A percentile compares a stretch with the other conserved stretches of the same genome.
Evolutionary conservation across 2,888 invertebrate species (phyloP).

Genomic region (Epsilonema sp.): DNA sequence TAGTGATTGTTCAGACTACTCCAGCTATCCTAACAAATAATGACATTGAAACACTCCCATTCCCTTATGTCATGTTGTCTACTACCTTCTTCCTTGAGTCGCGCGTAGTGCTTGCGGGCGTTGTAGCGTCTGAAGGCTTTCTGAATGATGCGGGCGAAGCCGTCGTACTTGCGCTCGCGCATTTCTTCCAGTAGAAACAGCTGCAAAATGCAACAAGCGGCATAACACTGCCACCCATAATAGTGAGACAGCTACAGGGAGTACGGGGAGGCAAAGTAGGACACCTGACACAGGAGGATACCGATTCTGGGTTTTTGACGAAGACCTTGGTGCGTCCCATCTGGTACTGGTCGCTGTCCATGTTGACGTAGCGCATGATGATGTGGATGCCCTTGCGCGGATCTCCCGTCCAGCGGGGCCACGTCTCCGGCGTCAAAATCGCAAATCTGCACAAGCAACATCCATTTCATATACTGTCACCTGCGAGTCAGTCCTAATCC

Average conservation of each 20-base stretch:
- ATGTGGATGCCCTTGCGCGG: slow-evolving; percentile 39
- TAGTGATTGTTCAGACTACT: not conserved
- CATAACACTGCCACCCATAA: not conserved
- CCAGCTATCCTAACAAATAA: not conserved
- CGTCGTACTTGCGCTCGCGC: slow-evolving; percentile 45
- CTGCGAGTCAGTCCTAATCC: not conserved
- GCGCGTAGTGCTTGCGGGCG: slow-evolving; percentile 40
- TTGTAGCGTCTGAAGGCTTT: slow-evolving; percentile 46
- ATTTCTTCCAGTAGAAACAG: slow-evolving; percentile 47
- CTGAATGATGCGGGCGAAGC: slow-evolving; percentile 45
- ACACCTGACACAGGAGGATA: too few relatives aligned
- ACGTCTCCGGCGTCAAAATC: slow-evolving; percentile 44
- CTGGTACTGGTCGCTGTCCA: slow-evolving; percentile 44
- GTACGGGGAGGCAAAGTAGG: too few relatives aligned
- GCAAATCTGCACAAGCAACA: slow-evolving; percentile 38
- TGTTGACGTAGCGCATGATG: slow-evolving; percentile 41
- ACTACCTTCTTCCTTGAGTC: slow-evolving; percentile 40
- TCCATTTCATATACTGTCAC: not conserved
- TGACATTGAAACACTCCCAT: too few relatives aligned
- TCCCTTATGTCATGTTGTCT: too few relatives aligned
- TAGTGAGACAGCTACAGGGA: not conserved
- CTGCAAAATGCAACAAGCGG: slow-evolving; percentile 29
- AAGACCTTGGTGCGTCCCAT: slow-evolving; percentile 46
- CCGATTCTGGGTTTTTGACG: slow-evolving; percentile 46
- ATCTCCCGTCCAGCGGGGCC: slow-evolving; percentile 42